Conservation (phyloP, 2,113 vertebrate genomes). For the Leuciscus idus region DNA sequence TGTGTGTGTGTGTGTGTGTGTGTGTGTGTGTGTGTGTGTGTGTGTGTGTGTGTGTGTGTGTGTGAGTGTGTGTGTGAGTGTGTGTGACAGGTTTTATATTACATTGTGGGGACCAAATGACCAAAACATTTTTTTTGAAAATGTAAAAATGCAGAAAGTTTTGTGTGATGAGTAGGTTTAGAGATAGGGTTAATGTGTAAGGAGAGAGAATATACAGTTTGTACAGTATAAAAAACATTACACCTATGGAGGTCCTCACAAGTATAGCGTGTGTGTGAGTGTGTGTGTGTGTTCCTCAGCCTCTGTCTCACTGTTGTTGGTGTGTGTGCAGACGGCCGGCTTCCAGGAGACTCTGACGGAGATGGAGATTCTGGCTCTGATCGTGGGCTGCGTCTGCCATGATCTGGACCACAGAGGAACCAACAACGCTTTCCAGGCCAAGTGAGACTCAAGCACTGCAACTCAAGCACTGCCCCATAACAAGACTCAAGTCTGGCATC, state of each 20-base stretch:
- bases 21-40: no score
- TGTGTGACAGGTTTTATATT: background rate
- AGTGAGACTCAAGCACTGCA: slow-evolving; percentile 80
- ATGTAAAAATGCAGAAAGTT: no score
- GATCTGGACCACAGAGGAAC: slow-evolving; percentile 99
- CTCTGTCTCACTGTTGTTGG: background rate
- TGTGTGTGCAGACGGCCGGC: slow-evolving; percentile 84
- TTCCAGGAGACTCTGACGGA: slow-evolving; percentile 97
- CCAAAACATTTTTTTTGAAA: no score
- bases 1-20: no score
- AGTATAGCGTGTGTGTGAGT: no score
- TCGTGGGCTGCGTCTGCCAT: slow-evolving; percentile 97
- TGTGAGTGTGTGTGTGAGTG: slow-evolving; percentile 1
- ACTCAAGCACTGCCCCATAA: background rate
- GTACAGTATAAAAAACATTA: no score
- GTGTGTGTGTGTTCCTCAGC: background rate
- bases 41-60: background rate
- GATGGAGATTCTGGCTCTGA: slow-evolving; percentile 94
- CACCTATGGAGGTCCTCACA: no score
- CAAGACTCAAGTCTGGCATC: background rate
- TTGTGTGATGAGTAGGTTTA: no score
- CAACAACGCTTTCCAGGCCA: slow-evolving; percentile 99
- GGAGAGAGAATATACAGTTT: no score
- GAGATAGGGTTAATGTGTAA: no score
- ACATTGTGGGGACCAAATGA: no score